Evolutionary conservation across 2,888 invertebrate genomes (phyloP).

Genomic region (Physocephala rufipes): DNA sequence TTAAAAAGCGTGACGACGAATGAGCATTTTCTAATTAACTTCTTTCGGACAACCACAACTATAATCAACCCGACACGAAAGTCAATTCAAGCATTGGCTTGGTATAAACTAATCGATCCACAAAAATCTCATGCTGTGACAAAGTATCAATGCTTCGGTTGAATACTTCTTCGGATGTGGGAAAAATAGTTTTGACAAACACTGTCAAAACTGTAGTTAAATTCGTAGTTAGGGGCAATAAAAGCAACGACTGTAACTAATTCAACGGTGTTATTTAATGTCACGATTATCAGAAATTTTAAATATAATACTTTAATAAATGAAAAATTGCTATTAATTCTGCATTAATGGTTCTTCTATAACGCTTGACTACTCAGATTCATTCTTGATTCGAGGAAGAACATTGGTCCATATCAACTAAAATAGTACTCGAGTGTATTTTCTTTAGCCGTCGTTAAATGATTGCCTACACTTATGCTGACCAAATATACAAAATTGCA

Average conservation of each 20-base stretch:
- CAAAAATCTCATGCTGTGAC: neutral
- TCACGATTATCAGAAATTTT: neutral
- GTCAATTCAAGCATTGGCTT: neutral
- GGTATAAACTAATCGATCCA: neutral
- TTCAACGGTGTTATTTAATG: neutral
- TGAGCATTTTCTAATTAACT: neutral
- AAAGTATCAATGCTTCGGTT: conserved; percentile 10
- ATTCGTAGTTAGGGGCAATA: neutral
- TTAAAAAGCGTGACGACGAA: conserved; percentile 27
- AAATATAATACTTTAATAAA: neutral
- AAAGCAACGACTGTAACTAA: neutral
- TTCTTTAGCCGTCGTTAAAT: no score
- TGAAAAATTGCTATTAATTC: neutral
- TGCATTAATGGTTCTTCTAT: neutral
- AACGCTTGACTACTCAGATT: no score
- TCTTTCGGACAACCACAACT: neutral
- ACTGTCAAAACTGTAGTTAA: neutral
- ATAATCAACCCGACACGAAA: no score
- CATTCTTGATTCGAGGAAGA: no score
- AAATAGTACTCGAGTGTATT: no score
- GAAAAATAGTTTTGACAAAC: neutral
- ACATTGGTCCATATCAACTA: no score
- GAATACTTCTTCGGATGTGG: neutral
- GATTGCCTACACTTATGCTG: neutral
- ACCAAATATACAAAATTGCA: no score